These are phyloP conservation scores for Rhynchonycteris naso DNA, from an alignment of 2,797 vertebrate genomes.

Conservation along the genomic window DNA sequence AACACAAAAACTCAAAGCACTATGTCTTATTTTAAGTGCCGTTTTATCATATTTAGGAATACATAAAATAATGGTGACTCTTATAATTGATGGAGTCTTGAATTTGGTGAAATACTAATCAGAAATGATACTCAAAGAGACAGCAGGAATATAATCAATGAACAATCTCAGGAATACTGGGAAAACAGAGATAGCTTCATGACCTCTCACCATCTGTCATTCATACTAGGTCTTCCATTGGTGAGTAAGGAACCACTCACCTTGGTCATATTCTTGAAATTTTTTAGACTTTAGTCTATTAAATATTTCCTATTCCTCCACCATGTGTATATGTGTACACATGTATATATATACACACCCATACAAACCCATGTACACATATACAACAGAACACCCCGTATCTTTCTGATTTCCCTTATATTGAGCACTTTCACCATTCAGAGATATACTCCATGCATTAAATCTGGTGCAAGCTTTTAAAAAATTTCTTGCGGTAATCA, in stretches of 20 bases:
- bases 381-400: neutral
- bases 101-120: neutral
- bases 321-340: neutral
- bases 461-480: neutral
- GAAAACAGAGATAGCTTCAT: neutral
- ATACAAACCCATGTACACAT: neutral
- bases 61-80: neutral
- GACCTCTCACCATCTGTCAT: neutral
- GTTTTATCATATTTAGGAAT: neutral
- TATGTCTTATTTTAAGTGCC: neutral
- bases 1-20: neutral
- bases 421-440: neutral
- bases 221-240: neutral
- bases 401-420: constrained; percentile 15
- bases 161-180: neutral
- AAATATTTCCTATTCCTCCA: neutral
- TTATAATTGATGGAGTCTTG: neutral
- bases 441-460: neutral
- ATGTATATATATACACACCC: rapidly evolving
- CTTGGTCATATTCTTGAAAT: constrained; percentile 18
- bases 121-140: neutral
- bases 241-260: neutral
- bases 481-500: neutral
- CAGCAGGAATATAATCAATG: neutral
- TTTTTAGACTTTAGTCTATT: neutral